Base-by-base conservation (phyloP, 2,797 vertebrate genomes). In the Scolopax bukidnonensis region DNA sequence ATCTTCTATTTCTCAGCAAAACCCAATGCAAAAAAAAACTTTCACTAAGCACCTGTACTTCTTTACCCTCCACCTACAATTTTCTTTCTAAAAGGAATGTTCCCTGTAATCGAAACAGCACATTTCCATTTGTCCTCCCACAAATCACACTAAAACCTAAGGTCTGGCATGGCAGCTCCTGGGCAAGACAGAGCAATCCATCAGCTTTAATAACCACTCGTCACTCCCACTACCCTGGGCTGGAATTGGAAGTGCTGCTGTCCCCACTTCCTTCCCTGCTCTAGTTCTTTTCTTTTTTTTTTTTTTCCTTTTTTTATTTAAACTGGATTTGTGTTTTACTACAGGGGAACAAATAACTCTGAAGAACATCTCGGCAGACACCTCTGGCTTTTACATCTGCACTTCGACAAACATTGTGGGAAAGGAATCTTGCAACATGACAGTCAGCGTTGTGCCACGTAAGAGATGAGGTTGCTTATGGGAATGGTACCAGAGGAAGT, bases 361-460 rank as follows among this genome's bases (percentile, higher is more conserved):
- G 60, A 99, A 91, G 96, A 99, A 99, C 59, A 90, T 99, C 96
- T 97, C 99, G 3, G 96, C 61, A 2, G 98, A 99, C 0, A 98
- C 97, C 5, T 98, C 98, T 0, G 99, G 99, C 60, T 99, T 86
- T 97, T 99, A 97, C 95, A 92, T 96, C 94, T 99, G 99, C 96
- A 98, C 98, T 4, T 98, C 99, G 15, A 38, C 2, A 3, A 99
- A 99, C 27, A 90, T 89, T 41, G 97, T 98, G 76, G 98, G 98
- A 57, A 40, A 47, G 0, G 95, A 95, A 0, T 89, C 8, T 76
- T 99, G 99, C 98, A 99, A 99, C 96, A 43, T 99, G 96, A 99
- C 99, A 1, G 84, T 99, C 90, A 13, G 96, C 0, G 96, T 99
- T 80, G 76, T 98, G 96, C 97, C 97, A 67, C 98, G 99, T 98